Evolutionary conservation across 2,113 vertebrate species (phyloP), one percentile per base, ranked within the genome.

Genomic region (Paraplagusia blochii): DNA sequence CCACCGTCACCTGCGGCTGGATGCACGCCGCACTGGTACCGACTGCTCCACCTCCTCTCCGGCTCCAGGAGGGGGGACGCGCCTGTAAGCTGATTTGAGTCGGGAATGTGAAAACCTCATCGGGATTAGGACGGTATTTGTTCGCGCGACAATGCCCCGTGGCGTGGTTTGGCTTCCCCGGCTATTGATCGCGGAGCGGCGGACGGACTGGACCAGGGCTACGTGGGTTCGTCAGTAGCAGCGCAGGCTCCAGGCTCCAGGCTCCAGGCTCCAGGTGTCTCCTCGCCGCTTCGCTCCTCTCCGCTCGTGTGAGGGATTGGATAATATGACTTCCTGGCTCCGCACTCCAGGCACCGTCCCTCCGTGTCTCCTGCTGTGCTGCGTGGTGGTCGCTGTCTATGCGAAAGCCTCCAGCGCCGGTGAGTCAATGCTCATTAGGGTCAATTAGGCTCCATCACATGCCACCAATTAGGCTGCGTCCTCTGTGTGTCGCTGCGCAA

Each of bases 311-410:
- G 84, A 69, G 11, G 88, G 76, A 83, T 64, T 75, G 77, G 73
- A 77, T 59, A 87, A 79, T 72, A 90, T 92, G 90, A 90, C 85
- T 85, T 82, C 89, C 85, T 86, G 90, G 81, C 78, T 80, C 58
- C 82, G 69, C 51, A 59, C 56, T 59, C 61, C 67, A 85, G 71
- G 76, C 73, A 74, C 72, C 74, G 74, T 83, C 70, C 68, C 63
- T 74, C 81, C 81, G 73, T 67, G 70, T 70, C 57, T 81, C 53
- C 60, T 83, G 72, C 72, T 89, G 47, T 61, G 80, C 72, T 82
- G 53, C 56, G 36, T 55, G 58, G 46, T 65, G 61, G 34, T 76
- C 36, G 15, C 63, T 48, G 63, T 72, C 70, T 50, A 69, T 73
- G 51, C 74, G 15, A 63, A 38, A 74, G 66, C 72, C 57, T 82